Evolutionary conservation across 1,140 invertebrate genomes (phyloP).

Genomic region (Cyclargus thomasi): DNA sequence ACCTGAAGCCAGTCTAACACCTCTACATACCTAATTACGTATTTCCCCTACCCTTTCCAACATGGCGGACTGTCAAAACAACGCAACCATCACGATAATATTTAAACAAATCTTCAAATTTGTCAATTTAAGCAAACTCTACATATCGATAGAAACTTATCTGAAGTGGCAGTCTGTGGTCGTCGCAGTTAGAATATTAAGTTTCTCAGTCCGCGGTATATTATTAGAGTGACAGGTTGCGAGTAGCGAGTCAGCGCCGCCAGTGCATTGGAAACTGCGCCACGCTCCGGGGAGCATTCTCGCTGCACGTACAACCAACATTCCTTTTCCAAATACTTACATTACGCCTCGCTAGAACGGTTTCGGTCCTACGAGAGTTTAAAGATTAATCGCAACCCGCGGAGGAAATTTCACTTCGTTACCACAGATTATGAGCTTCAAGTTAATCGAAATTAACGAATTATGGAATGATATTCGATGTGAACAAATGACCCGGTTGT

Average conservation of each 20-base stretch:
- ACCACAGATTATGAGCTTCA: no score
- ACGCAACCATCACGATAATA: neutral
- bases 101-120: neutral
- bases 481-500: slow-evolving; percentile 24
- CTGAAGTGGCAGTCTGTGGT: neutral
- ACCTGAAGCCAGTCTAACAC: no score
- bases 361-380: neutral
- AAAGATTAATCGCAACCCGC: no score
- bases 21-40: neutral
- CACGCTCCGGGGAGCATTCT: neutral
- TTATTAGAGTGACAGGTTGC: neutral
- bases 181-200: neutral
- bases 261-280: slow-evolving; percentile 1
- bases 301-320: neutral
- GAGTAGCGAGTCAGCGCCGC: neutral
- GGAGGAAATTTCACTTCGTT: no score
- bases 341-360: neutral
- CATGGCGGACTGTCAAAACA: neutral
- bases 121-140: neutral
- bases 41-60: neutral
- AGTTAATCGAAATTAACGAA: neutral
- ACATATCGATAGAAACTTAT: neutral
- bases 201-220: neutral
- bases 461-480: neutral
- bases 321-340: slow-evolving; percentile 10